A percentile compares a stretch with the other conserved stretches of the same genome.
phyloP scores from a whole-genome alignment of 1,140 invertebrate genomes.

The Heliconius himera region DNA sequence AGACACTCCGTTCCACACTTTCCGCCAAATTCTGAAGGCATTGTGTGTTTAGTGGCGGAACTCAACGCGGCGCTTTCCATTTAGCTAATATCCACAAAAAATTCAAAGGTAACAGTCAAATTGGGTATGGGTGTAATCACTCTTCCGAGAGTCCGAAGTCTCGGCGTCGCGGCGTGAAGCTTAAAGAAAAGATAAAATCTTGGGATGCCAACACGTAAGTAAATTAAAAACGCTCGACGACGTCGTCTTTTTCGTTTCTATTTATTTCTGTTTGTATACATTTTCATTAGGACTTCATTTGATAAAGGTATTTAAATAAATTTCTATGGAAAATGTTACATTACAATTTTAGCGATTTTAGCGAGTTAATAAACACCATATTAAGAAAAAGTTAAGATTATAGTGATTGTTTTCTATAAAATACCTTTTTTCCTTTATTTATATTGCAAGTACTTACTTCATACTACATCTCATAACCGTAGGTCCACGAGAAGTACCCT shows the following conservation, averaged over 20 bases:
- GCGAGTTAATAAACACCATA: too few species aligned
- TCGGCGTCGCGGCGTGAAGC: slow-evolving; percentile 17
- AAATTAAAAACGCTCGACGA: slow-evolving; percentile 28
- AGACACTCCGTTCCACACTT: too few species aligned
- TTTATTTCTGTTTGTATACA: slow-evolving; percentile 22
- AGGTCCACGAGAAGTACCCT: too few species aligned
- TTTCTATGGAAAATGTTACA: too few species aligned
- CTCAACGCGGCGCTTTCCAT: not conserved
- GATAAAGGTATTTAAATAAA: not conserved
- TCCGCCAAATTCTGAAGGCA: too few species aligned
- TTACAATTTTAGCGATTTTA: too few species aligned
- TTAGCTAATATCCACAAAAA: slow-evolving; percentile 41
- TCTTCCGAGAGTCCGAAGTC: slow-evolving; percentile 16
- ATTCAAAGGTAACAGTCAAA: slow-evolving; percentile 31
- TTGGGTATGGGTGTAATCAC: slow-evolving; percentile 27
- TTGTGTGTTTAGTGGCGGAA: too few species aligned
- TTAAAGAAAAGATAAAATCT: slow-evolving; percentile 36
- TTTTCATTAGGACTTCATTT: slow-evolving; percentile 16
- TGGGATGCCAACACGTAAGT: slow-evolving; percentile 31
- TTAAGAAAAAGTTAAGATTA: too few species aligned
- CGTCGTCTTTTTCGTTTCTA: slow-evolving; percentile 17
- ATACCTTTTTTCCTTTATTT: too few species aligned
- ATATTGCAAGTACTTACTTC: too few species aligned
- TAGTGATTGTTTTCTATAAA: too few species aligned
- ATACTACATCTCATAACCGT: too few species aligned